phyloP scores from a whole-genome alignment of 2,113 vertebrate species.

The Takifugu bimaculatus region DNA sequence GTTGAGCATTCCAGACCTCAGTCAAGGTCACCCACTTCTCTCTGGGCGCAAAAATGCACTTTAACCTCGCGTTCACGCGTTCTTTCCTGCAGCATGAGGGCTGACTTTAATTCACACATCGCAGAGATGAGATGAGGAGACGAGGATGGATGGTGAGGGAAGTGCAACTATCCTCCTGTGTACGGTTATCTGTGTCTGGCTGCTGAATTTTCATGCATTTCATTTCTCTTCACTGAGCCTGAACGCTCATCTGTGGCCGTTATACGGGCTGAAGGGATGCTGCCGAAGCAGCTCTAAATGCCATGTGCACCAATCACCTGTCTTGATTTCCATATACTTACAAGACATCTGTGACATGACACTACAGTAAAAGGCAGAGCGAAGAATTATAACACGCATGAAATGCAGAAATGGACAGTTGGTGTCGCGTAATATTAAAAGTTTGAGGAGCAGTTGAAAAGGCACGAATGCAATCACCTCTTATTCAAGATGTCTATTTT shows the following conservation, averaged over 20 bases:
- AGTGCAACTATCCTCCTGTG: conserved; percentile 14
- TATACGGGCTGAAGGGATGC: conserved; percentile 22
- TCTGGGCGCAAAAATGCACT: conserved; percentile 33
- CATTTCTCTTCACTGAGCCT: background rate
- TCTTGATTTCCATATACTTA: background rate
- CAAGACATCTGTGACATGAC: background rate
- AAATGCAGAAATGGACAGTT: too few species aligned
- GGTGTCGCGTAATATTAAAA: too few species aligned
- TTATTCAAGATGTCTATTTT: too few species aligned
- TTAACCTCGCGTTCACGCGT: conserved; percentile 48
- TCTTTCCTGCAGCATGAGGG: conserved; percentile 20
- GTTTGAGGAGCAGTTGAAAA: too few species aligned
- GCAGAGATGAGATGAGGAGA: conserved; percentile 18
- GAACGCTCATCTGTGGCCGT: conserved; percentile 1
- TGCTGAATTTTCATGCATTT: background rate
- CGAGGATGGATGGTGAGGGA: conserved; percentile 16
- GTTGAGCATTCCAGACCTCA: conserved; percentile 34
- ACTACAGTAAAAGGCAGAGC: background rate
- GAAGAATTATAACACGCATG: too few species aligned
- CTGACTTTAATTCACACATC: conserved; percentile 35
- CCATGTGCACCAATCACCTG: conserved; percentile 10
- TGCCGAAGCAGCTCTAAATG: conserved; percentile 28
- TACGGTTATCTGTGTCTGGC: background rate
- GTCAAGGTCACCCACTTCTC: conserved; percentile 58
- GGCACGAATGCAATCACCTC: too few species aligned